Evolutionary conservation across 2,113 vertebrate species (phyloP).

Genomic region (Archocentrus centrarchus): DNA sequence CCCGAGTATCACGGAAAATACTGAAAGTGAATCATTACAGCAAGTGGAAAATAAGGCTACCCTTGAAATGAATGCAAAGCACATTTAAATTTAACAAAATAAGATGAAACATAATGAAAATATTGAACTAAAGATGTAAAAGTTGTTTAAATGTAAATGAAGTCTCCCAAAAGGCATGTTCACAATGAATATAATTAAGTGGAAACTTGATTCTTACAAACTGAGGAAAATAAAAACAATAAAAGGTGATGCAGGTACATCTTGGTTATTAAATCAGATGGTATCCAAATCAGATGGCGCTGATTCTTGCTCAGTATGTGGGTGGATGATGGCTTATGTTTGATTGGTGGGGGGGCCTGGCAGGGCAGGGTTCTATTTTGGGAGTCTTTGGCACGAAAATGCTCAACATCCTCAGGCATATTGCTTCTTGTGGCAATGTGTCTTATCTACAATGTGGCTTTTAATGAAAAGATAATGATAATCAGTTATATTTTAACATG

Average conservation of each 20-base stretch:
- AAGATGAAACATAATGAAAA: not conserved
- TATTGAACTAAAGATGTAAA: not conserved
- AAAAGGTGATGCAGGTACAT: conserved; percentile 5
- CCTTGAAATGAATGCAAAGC: not conserved
- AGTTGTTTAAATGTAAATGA: not conserved
- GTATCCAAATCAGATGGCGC: conserved; percentile 15
- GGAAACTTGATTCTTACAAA: not conserved
- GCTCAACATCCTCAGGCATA: not conserved
- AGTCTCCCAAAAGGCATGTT: not conserved
- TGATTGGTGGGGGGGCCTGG: conserved; percentile 37
- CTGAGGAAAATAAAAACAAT: not conserved
- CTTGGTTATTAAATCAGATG: not conserved
- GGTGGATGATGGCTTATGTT: conserved; percentile 40
- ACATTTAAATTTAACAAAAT: not conserved
- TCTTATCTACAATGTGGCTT: not conserved
- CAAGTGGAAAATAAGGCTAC: not conserved
- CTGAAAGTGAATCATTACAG: not conserved
- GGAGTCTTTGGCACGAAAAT: conserved; percentile 33
- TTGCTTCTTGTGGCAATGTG: not conserved
- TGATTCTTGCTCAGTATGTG: conserved; percentile 25
- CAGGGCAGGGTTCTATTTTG: conserved; percentile 33
- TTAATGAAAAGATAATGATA: not conserved
- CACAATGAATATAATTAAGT: not conserved
- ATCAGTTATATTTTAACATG: not conserved
- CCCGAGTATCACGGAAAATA: not conserved